Conservation (phyloP, 1,140 invertebrate species). For the Drosophila auraria region DNA sequence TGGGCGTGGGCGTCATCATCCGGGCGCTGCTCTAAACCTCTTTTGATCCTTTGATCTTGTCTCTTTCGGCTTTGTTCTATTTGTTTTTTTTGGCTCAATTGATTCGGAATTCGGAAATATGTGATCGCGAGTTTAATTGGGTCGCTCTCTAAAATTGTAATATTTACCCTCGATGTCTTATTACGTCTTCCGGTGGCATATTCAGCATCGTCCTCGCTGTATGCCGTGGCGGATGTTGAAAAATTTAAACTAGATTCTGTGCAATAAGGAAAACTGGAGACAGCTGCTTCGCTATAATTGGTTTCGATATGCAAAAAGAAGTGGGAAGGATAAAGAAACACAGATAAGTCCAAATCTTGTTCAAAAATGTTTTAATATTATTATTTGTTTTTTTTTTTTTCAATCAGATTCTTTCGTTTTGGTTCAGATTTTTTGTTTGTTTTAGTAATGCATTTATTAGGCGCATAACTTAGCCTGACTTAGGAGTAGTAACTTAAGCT, state of each 20-base stretch:
- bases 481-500: slow-evolving; percentile 53
- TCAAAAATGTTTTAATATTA: slow-evolving; percentile 57
- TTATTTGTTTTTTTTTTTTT: slow-evolving; percentile 38
- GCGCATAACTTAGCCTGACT: slow-evolving; percentile 72
- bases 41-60: slow-evolving; percentile 81
- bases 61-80: slow-evolving; percentile 24
- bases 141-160: slow-evolving; percentile 82
- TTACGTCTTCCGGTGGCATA: slow-evolving; percentile 86
- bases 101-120: slow-evolving; percentile 43
- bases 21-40: slow-evolving; percentile 60
- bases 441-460: slow-evolving; percentile 81
- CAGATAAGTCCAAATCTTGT: slow-evolving; percentile 82
- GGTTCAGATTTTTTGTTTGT: slow-evolving; percentile 37
- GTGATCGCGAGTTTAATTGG: slow-evolving; percentile 23
- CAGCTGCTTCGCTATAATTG: slow-evolving; percentile 84
- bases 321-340: slow-evolving; percentile 82
- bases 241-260: slow-evolving; percentile 85
- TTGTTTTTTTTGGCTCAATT: slow-evolving; percentile 13
- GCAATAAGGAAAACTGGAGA: slow-evolving; percentile 85
- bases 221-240: slow-evolving; percentile 85
- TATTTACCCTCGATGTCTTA: slow-evolving; percentile 86
- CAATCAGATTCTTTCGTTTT: slow-evolving; percentile 36
- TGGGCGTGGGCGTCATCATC: slow-evolving; percentile 49
- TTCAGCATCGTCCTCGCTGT: slow-evolving; percentile 87
- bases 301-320: slow-evolving; percentile 81